Percentiles rank a stretch among this genome's conserved stretches.
phyloP scores from a whole-genome alignment of 2,888 invertebrate species.

The Melanostoma mellinum region DNA sequence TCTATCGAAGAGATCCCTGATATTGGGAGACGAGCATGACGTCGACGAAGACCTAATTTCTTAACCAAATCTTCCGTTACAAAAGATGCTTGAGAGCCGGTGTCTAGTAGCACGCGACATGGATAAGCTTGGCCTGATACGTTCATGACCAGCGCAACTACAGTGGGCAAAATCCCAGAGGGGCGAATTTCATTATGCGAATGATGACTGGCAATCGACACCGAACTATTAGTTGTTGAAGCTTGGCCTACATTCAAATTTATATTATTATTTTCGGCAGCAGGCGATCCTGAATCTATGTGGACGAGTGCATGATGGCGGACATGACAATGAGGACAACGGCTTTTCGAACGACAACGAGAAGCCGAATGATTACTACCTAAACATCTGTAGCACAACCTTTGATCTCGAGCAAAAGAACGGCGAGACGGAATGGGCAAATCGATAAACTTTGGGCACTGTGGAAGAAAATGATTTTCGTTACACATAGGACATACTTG shows the following conservation, averaged over 20 bases:
- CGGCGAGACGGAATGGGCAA: too few relatives aligned
- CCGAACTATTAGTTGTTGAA: not conserved
- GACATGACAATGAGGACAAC: slow-evolving; percentile 25
- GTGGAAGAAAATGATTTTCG: not conserved
- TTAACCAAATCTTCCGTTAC: not conserved
- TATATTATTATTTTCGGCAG: not conserved
- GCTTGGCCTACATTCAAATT: not conserved
- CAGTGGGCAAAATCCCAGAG: slow-evolving; percentile 26
- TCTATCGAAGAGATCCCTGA: too few relatives aligned
- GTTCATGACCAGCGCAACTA: slow-evolving; percentile 11
- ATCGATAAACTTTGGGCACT: slow-evolving; percentile 20
- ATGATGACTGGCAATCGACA: slow-evolving; percentile 7
- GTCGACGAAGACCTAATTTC: too few relatives aligned
- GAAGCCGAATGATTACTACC: slow-evolving; percentile 28
- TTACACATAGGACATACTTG: not conserved
- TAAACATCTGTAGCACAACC: too few relatives aligned
- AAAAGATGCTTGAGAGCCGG: slow-evolving; percentile 1
- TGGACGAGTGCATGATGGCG: slow-evolving; percentile 20
- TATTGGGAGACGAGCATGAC: too few relatives aligned
- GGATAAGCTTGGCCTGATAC: slow-evolving; percentile 1
- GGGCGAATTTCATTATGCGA: slow-evolving; percentile 7
- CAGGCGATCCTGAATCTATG: too few relatives aligned
- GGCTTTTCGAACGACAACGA: slow-evolving; percentile 21
- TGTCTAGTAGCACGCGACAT: slow-evolving; percentile 17
- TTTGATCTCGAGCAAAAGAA: too few relatives aligned